Percentiles rank a stretch among this genome's conserved stretches.
These are phyloP conservation scores for Laspeyria flexula DNA, from an alignment of 2,888 invertebrate species.

Conservation along the genomic window DNA sequence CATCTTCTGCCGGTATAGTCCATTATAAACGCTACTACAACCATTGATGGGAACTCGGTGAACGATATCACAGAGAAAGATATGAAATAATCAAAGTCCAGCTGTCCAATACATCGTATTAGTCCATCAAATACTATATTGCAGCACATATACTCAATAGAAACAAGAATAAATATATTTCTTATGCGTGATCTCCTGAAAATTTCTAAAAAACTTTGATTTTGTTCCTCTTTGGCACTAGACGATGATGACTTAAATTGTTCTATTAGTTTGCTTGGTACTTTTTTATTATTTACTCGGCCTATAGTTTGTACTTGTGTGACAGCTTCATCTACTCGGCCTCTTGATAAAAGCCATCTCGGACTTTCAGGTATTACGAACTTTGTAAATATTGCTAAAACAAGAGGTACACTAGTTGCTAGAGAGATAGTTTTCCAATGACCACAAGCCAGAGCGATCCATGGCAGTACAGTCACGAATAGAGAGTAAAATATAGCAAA, in stretches of 20 bases:
- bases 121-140: conserved; percentile 64
- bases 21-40: conserved; percentile 61
- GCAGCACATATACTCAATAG: conserved; percentile 61
- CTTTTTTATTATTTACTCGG: conserved; percentile 59
- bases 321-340: conserved; percentile 62
- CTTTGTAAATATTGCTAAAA: conserved; percentile 55
- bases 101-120: conserved; percentile 59
- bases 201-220: conserved; percentile 53
- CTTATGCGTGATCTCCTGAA: conserved; percentile 54
- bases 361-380: conserved; percentile 66
- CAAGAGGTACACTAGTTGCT: conserved; percentile 63
- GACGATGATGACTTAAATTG: conserved; percentile 52
- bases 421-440: conserved; percentile 66
- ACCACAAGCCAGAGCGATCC: conserved; percentile 62
- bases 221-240: conserved; percentile 47
- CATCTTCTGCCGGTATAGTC: conserved; percentile 66
- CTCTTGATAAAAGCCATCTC: conserved; percentile 65
- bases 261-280: conserved; percentile 58
- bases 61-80: conserved; percentile 67
- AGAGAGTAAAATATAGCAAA: conserved; percentile 63
- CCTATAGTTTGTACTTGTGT: conserved; percentile 58
- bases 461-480: conserved; percentile 56
- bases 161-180: conserved; percentile 56
- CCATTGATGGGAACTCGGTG: conserved; percentile 65
- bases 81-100: conserved; percentile 66